Conservation (phyloP, 1,140 invertebrate genomes). For the Magallana gigas region DNA sequence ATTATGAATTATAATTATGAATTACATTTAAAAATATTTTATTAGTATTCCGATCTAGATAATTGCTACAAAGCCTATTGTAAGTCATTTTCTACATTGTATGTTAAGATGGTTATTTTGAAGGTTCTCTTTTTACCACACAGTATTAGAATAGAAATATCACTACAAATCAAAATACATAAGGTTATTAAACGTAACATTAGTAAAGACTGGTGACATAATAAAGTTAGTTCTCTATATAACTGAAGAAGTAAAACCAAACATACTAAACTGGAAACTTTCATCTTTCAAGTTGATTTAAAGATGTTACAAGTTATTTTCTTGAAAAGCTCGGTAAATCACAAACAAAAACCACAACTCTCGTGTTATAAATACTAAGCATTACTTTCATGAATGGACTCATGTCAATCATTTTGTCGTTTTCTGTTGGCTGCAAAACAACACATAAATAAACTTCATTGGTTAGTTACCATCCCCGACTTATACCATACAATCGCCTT, state of each 20-base stretch:
- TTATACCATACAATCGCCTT: not conserved
- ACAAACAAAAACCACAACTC: slow-evolving; percentile 1
- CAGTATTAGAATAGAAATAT: too few relatives aligned
- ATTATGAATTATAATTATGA: too few relatives aligned
- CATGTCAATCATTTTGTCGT: slow-evolving; percentile 17
- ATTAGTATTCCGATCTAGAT: too few relatives aligned
- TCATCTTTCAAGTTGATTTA: not conserved
- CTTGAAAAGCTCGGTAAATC: not conserved
- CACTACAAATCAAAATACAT: too few relatives aligned
- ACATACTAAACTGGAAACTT: not conserved
- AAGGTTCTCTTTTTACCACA: too few relatives aligned
- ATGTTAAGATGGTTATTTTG: too few relatives aligned
- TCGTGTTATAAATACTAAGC: not conserved
- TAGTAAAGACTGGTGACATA: too few relatives aligned
- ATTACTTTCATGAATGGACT: slow-evolving; percentile 1
- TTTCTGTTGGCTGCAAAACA: slow-evolving; percentile 16
- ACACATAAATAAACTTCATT: slow-evolving; percentile 17
- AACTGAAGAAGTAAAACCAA: not conserved
- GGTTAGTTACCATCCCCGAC: not conserved
- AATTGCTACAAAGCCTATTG: too few relatives aligned
- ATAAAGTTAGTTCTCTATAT: not conserved
- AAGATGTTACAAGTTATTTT: not conserved
- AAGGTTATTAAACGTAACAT: too few relatives aligned
- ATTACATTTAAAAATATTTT: too few relatives aligned
- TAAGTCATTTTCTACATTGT: too few relatives aligned